Base-by-base conservation (phyloP, 2,888 invertebrate genomes). In the Geophilus truncorum region DNA sequence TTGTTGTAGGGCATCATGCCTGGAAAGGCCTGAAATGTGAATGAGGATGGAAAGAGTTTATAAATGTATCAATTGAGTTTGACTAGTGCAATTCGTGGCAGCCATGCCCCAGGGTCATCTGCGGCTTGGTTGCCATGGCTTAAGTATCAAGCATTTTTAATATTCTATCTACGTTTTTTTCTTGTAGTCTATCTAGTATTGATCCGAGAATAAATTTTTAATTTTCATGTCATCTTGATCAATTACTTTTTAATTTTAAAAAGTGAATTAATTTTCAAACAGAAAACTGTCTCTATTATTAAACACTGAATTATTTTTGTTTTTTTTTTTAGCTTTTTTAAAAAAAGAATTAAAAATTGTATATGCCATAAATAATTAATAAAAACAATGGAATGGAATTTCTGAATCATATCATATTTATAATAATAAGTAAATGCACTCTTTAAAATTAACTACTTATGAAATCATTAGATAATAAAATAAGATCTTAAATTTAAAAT, bases 1-100 rank as follows among this genome's bases (percentile, higher is more conserved):
- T 97, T 93, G 90, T 96, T 96, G 90, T 95, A 96, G 88, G 96
- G 95, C 89, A 96, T 92, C 93, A 96, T 95, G 88, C 95, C 95
- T 87, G 95, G 95, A 90, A 96, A 95, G 89, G 94, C 94, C 96
- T 96, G 91, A 78, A 84, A 83, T 45, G 80, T 78, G 36, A 9
- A 77, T 32, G 70, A 10, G 12, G 9, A n/a, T n/a, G 6, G 9
- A 70, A 70, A 28, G 70, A 70, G 28, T 10, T 70, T 70, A 70
- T 70, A 70, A 5, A 70, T 28, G 25, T 23, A 32, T 32, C 77
- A 12, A 77, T 32, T 21, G 30, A 21, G 10, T 18, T 21, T 12
- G 15, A 34, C 18, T 57, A 23, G 15, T 75, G 76, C 76, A 77
- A 9, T 77, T 77, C 77, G 34, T 36, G 28, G 28, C 70, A 25